These are phyloP conservation scores for Temnothorax curvispinosus DNA, from an alignment of 1,140 invertebrate genomes.

Conservation along the genomic window DNA sequence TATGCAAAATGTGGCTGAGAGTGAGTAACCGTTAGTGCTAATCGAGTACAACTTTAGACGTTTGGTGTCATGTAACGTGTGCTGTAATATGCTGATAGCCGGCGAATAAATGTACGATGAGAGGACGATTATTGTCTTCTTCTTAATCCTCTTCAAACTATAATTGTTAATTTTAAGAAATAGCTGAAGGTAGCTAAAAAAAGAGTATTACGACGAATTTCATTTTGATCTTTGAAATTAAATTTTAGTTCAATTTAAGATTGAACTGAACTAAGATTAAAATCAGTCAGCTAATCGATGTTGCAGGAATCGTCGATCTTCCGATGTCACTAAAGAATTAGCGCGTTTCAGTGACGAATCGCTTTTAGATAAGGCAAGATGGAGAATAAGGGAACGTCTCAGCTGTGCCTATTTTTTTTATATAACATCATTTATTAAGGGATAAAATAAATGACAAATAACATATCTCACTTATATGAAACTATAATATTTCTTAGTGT, in stretches of 20 bases:
- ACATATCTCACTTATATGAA: conserved; percentile 86
- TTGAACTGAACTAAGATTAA: background rate
- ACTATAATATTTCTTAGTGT: conserved; percentile 86
- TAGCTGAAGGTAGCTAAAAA: background rate
- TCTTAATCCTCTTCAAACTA: background rate
- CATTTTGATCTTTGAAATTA: background rate
- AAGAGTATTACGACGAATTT: background rate
- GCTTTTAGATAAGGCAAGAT: background rate
- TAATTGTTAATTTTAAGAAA: background rate
- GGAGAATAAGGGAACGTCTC: background rate
- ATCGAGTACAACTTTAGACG: conserved; percentile 75
- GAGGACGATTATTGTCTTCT: conserved; percentile 38
- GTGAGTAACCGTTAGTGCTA: conserved; percentile 70
- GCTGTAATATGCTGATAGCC: conserved; percentile 72
- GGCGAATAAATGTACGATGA: conserved; percentile 75
- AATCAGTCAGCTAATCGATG: background rate
- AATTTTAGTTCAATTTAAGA: background rate
- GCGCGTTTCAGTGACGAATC: background rate
- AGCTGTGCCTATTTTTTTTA: conserved; percentile 75
- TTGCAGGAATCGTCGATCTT: background rate
- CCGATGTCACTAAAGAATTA: background rate
- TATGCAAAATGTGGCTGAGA: conserved; percentile 67
- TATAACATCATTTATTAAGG: conserved; percentile 86
- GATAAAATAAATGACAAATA: conserved; percentile 87
- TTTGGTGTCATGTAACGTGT: conserved; percentile 78